Base-by-base conservation (phyloP, 2,113 vertebrate species). In the Nyctereutes procyonoides region DNA sequence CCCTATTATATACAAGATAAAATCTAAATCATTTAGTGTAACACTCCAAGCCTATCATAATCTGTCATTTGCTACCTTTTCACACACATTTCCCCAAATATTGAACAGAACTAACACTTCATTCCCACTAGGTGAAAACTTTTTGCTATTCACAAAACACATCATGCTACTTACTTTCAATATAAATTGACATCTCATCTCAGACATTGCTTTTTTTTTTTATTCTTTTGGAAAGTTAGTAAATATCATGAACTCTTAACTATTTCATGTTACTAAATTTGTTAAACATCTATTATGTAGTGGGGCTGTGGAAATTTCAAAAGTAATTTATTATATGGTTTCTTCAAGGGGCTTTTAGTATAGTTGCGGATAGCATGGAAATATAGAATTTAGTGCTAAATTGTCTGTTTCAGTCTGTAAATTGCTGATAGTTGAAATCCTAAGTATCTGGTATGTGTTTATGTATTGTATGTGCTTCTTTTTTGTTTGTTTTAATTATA, bases 291-390 rank as follows among this genome's bases (percentile, higher is more conserved):
- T 38, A 55, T 14, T 62, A 28, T 30, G 9, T 58, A 12, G 12
- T 38, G 6, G 15, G 10, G 26, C 1, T 89, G 2, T 60, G 30
- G 16, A 14, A 56, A 92, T 95, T 80, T 87, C 51, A 88, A 90
- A 82, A 88, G 43, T 77, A 65, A 74, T 79, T 96, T 62, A 82
- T 83, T 62, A 28, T 48, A 35, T 83, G 26, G 3, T 83, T 96
- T 84, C 8, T 92, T 88, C 20, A 95, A 51, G 73, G 38, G 32
- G 12, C 14, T 83, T 93, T 93, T 67, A 84, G 8, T 43, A 17
- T 81, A 53, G 48, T 69, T 86, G 48, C 43, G 9, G 17, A 4
- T 65, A 53, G 8, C 24, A 56, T 73, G 77, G 20, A 76, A 95
- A 82, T 67, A 38, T 1, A 76, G 55, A 95, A 85, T 24, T 63